phyloP scores from a whole-genome alignment of 2,888 invertebrate species.

The Doris montereyensis region DNA sequence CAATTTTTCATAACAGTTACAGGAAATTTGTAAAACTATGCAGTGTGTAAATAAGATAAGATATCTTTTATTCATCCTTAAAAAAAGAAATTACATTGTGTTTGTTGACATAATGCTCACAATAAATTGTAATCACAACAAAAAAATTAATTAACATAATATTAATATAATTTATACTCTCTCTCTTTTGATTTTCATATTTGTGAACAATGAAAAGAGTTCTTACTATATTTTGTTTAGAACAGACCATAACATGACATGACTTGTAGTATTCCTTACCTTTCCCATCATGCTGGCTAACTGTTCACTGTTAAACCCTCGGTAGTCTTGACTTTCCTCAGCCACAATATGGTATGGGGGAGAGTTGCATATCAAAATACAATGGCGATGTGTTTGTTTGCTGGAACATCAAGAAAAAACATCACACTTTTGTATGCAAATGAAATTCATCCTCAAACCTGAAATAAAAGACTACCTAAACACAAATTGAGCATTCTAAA shows the following conservation, averaged over 20 bases:
- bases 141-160: too few relatives aligned
- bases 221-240: not conserved
- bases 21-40: not conserved
- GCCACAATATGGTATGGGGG: slow-evolving; percentile 92
- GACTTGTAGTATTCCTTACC: slow-evolving; percentile 74
- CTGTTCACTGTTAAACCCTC: slow-evolving; percentile 87
- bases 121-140: too few relatives aligned
- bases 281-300: slow-evolving; percentile 85
- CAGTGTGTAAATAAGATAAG: not conserved
- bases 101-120: too few relatives aligned
- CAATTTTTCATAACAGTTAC: too few relatives aligned
- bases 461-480: too few relatives aligned
- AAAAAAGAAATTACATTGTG: too few relatives aligned
- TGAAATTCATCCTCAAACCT: too few relatives aligned
- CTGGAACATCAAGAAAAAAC: too few relatives aligned
- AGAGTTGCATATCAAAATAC: slow-evolving; percentile 90
- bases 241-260: not conserved
- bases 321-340: slow-evolving; percentile 81
- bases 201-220: not conserved
- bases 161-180: not conserved
- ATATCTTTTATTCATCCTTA: too few relatives aligned
- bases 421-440: too few relatives aligned
- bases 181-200: not conserved
- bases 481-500: too few relatives aligned
- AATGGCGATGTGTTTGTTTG: slow-evolving; percentile 80